Base-by-base conservation (phyloP, 2,797 vertebrate species). In the Scolopax rusticola region DNA sequence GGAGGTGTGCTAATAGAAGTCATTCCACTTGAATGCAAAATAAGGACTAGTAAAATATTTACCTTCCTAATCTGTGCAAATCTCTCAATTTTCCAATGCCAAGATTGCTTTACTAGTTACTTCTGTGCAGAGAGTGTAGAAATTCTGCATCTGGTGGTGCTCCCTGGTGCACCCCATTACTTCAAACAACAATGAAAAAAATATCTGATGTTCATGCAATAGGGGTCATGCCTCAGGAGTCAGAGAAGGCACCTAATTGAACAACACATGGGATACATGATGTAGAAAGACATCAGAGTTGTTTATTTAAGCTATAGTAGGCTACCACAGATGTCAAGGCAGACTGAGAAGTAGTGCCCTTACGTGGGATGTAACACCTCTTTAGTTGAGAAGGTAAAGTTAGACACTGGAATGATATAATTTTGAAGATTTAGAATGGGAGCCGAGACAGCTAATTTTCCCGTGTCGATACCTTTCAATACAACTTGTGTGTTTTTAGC, bases 161-260 rank as follows among this genome's bases (percentile, higher is more conserved):
- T 76, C 60, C 51, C 24, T 73, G 21, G 47, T 93, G 92, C 47
- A 91, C 51, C 67, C 75, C 71, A 85, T 89, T 87, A 91, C 70
- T 95, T 95, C 78, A 79, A 61, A 75, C 45, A 82, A 65, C 7
- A 23, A 89, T 63, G 84, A 25, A 68, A 85, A 85, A 15, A 14
- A 1, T 47, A 27, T 65, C 73, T 81, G 57, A 51, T 74, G n/a
- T 82, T 82, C 68, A 7, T 48, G 70, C 30, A 60, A 41, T 28
- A 89, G n/a, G 56, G 56, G 56, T 59, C n/a, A 36, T 38, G 25
- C 50, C 38, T 41, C 25, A 38, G 47, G 33, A 71, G 70, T 73
- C 82, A 93, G 50, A 63, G 71, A 28, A 87, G 70, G 87, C 67
- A 65, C 51, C 32, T 63, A 85, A 83, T 48, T 69, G 75, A 91